Percentiles rank a stretch among this genome's conserved stretches.
Conservation (phyloP, 2,888 invertebrate species). For the Liopterus haemorrhoidalis region DNA sequence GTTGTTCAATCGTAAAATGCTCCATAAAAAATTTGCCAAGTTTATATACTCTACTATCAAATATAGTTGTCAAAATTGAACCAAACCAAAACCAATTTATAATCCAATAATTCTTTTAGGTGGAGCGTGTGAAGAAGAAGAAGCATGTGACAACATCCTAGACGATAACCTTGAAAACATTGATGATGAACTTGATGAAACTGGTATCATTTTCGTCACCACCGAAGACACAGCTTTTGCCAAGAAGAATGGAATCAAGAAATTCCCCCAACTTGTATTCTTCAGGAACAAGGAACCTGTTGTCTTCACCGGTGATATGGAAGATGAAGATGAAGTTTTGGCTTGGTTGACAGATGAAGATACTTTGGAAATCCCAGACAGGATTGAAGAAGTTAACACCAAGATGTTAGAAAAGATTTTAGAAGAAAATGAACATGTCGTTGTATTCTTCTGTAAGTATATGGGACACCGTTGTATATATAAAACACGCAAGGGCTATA, state of each 20-base stretch:
- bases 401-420: constrained; percentile 87
- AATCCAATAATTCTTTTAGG: constrained; percentile 46
- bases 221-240: constrained; percentile 78
- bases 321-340: constrained; percentile 86
- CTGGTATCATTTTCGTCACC: constrained; percentile 88
- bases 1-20: too few relatives aligned
- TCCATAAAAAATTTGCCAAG: too few relatives aligned
- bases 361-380: constrained; percentile 83
- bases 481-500: constrained; percentile 13
- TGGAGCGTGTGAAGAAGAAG: constrained; percentile 81
- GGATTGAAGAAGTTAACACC: constrained; percentile 86
- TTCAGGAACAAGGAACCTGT: constrained; percentile 88
- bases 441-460: constrained; percentile 86
- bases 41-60: too few relatives aligned
- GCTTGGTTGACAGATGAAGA: constrained; percentile 89
- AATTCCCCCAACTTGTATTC: constrained; percentile 79
- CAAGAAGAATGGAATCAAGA: constrained; percentile 78
- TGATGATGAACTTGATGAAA: constrained; percentile 88
- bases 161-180: constrained; percentile 86
- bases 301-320: constrained; percentile 73
- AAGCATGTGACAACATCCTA: constrained; percentile 77
- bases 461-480: constrained; percentile 1
- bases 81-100: too few relatives aligned
- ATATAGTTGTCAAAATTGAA: too few relatives aligned
- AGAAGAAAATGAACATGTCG: constrained; percentile 80